Conservation (phyloP, 2,888 invertebrate genomes). For the Archips xylosteana region DNA sequence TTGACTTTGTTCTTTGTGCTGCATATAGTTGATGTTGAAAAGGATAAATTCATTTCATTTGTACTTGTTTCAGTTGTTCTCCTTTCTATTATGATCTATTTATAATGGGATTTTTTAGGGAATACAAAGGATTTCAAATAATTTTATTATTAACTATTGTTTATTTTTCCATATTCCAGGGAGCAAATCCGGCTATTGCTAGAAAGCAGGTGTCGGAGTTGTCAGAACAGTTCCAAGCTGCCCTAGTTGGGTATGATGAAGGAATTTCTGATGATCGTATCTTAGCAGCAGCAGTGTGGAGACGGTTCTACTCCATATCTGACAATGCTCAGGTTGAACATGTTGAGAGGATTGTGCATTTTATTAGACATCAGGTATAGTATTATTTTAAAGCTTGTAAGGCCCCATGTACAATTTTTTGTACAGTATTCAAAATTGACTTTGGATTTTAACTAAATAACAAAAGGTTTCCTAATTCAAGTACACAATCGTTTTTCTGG, state of each 20-base stretch:
- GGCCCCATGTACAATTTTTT: too few relatives aligned
- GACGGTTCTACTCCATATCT: slow-evolving; percentile 90
- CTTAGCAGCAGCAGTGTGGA: slow-evolving; percentile 94
- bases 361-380: slow-evolving; percentile 90
- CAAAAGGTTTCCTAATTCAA: too few relatives aligned
- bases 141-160: too few relatives aligned
- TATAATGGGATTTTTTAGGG: too few relatives aligned
- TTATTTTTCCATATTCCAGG: slow-evolving; percentile 72
- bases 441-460: too few relatives aligned
- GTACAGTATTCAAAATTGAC: too few relatives aligned
- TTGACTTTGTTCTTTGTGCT: too few relatives aligned
- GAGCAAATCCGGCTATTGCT: slow-evolving; percentile 86
- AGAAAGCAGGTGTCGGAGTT: slow-evolving; percentile 88
- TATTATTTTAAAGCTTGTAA: not conserved
- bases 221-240: slow-evolving; percentile 93
- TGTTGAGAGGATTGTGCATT: slow-evolving; percentile 90
- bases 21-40: too few relatives aligned
- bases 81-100: not conserved
- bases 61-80: too few relatives aligned
- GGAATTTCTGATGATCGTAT: slow-evolving; percentile 92
- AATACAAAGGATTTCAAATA: too few relatives aligned
- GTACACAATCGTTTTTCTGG: too few relatives aligned
- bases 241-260: slow-evolving; percentile 94
- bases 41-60: too few relatives aligned
- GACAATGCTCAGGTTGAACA: slow-evolving; percentile 87